Conservation (phyloP, 2,797 vertebrate species). For the Argyrosomus regius region DNA sequence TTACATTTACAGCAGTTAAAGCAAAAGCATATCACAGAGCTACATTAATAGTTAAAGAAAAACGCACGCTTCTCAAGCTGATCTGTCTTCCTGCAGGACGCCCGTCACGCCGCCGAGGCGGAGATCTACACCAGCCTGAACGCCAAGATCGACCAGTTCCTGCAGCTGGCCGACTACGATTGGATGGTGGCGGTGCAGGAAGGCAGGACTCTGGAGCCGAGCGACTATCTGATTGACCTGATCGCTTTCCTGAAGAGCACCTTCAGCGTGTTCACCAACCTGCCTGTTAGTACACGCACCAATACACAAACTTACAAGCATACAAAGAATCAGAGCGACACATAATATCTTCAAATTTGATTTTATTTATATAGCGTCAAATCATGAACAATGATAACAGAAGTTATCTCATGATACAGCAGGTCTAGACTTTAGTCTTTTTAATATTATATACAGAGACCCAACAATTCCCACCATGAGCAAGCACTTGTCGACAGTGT, state of each 20-base stretch:
- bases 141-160: slow-evolving; percentile 97
- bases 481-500: too few relatives aligned
- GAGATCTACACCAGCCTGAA: slow-evolving; percentile 98
- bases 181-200: slow-evolving; percentile 88
- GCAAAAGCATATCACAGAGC: not conserved
- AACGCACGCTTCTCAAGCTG: not conserved
- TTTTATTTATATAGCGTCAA: too few relatives aligned
- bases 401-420: too few relatives aligned
- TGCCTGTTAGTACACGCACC: slow-evolving; percentile 89
- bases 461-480: too few relatives aligned
- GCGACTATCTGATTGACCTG: slow-evolving; percentile 94
- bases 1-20: not conserved
- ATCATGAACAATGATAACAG: too few relatives aligned
- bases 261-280: slow-evolving; percentile 96
- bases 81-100: slow-evolving; percentile 83
- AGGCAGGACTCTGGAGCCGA: slow-evolving; percentile 78
- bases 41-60: not conserved
- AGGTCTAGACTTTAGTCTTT: too few relatives aligned
- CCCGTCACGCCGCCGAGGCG: slow-evolving; percentile 94
- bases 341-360: not conserved
- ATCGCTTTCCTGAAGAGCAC: slow-evolving; percentile 96
- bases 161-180: slow-evolving; percentile 96
- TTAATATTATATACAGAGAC: too few relatives aligned
- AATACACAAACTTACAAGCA: not conserved
- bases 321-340: not conserved